Evolutionary conservation across 1,140 invertebrate genomes (phyloP), one percentile per base, ranked within the genome.

Genomic region (Euschistus heros): DNA sequence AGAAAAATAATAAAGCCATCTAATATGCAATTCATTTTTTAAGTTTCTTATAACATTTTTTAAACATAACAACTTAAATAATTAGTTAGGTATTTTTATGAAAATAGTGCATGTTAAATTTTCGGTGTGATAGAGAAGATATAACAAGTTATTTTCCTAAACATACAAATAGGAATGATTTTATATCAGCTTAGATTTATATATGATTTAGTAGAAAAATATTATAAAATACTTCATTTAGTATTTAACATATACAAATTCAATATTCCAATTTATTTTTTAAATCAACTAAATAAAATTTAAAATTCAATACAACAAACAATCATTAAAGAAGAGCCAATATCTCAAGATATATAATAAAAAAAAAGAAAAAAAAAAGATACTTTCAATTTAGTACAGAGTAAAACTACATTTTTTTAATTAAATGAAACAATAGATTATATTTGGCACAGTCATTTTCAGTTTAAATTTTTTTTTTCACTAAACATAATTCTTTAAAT

Each of bases 181-280:
- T 50, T n/a, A 50, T 50, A 50, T 18, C 22, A 20, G 47, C 22
- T 50, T 50, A 20, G 22, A 50, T 18, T 50, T 50, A 20, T 18
- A 50, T 50, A 50, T 50, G 22, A 50, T 50, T 50, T 50, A 50
- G 47, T 50, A 50, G 47, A 50, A 50, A 50, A 50, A 50, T 50
- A 50, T 22, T 22, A 22, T 50, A 50, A 50, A 50, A 50, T 50
- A 50, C 22, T 50, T 18, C 47, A 18, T 50, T 50, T 50, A 50
- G 47, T 50, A 50, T 50, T 50, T 50, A 50, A 50, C 47, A 18
- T 22, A 18, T 22, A 20, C 47, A 50, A 22, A 18, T 22, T 50
- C 10, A 22, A 50, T 50, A 50, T 50, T 20, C n/a, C n/a, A 50
- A 18, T 22, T 2, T 6, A 50, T 50, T 20, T n/a, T 50, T 18